Percentiles rank a stretch among this genome's conserved stretches.
Evolutionary conservation across 2,113 vertebrate genomes (phyloP).

Genomic region (Dunckerocampus dactyliophorus): DNA sequence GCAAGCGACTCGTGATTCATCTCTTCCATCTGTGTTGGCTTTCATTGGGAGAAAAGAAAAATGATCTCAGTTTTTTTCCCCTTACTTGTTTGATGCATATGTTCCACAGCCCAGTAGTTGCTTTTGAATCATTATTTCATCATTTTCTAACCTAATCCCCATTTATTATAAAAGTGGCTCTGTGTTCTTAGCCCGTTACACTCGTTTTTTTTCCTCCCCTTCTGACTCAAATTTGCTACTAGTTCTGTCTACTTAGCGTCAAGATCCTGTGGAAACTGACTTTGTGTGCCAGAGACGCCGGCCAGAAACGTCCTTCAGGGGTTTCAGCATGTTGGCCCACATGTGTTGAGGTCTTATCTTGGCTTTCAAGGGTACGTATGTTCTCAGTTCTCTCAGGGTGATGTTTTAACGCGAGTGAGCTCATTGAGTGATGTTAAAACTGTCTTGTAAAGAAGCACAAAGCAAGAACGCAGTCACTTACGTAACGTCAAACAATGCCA

Average conservation of each 20-base stretch:
- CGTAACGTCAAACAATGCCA: slow-evolving; percentile 1
- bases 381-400: background rate
- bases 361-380: background rate
- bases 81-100: background rate
- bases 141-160: slow-evolving; percentile 7
- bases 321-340: background rate
- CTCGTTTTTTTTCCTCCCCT: slow-evolving; percentile 8
- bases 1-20: slow-evolving; percentile 6
- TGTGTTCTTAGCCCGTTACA: slow-evolving; percentile 13
- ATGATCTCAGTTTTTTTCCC: too few relatives aligned
- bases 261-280: slow-evolving; percentile 23
- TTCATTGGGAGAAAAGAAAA: slow-evolving; percentile 15
- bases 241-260: slow-evolving; percentile 22
- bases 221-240: slow-evolving; percentile 26
- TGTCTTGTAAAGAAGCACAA: slow-evolving; percentile 12
- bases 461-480: background rate
- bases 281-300: slow-evolving; percentile 16
- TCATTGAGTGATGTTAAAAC: background rate
- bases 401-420: slow-evolving; percentile 8
- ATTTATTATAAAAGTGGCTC: slow-evolving; percentile 14
- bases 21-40: slow-evolving; percentile 27
- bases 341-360: background rate
- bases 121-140: slow-evolving; percentile 9
- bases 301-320: slow-evolving; percentile 10
- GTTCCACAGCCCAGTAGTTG: background rate